phyloP scores from a whole-genome alignment of 2,113 vertebrate genomes.

The Trogon melanurus region DNA sequence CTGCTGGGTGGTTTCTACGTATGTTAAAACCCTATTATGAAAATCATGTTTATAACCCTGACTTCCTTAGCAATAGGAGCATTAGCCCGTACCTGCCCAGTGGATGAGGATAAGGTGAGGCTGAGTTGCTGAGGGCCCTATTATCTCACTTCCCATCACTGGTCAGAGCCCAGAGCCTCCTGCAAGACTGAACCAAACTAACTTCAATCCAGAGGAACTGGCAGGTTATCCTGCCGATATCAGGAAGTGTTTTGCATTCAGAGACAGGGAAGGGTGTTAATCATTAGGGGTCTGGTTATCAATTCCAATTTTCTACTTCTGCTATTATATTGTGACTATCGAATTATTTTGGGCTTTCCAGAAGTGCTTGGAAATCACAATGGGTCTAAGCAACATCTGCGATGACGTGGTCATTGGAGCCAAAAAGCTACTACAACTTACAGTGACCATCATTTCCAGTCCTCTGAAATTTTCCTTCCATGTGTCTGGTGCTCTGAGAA shows the following conservation, averaged over 20 bases:
- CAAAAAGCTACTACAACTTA: background rate
- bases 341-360: background rate
- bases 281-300: background rate
- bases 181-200: background rate
- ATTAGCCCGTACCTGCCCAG: background rate
- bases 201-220: background rate
- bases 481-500: background rate
- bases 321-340: background rate
- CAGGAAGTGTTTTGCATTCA: background rate
- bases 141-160: background rate
- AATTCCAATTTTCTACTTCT: background rate
- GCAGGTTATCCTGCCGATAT: background rate
- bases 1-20: conserved; percentile 17
- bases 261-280: background rate
- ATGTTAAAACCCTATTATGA: conserved; percentile 54
- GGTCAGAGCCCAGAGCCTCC: background rate
- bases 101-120: background rate
- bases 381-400: background rate
- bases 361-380: background rate
- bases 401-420: background rate
- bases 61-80: background rate
- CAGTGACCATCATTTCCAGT: background rate
- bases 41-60: conserved; percentile 21
- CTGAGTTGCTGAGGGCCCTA: background rate
- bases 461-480: background rate